Base-by-base conservation (phyloP, 1,140 invertebrate species). In the Aporrectodea caliginosa region DNA sequence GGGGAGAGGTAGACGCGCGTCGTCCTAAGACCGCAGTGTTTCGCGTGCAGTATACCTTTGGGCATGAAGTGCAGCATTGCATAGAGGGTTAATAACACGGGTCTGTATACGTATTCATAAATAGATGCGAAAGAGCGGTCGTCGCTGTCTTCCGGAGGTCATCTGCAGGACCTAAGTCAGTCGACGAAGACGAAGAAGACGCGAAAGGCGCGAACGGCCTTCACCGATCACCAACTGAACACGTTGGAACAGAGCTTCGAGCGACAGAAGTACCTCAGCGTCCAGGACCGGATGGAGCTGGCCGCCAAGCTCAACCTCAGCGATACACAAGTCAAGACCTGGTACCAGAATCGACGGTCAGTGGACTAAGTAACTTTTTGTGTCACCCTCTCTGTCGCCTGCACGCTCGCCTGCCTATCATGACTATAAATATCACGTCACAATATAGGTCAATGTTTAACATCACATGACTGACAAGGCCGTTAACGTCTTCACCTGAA, bases 251-350 rank as follows among this genome's bases (percentile, higher is more conserved):
- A 96, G 88, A 97, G 94, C 79, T 99, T 99, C 89, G 97, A 98
- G 88, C 90, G 95, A 81, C 97, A 98, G 89, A 99, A 99, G 88
- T 99, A 99, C 90, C 92, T 99, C 31, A 97, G 95, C 84, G 98
- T 99, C 2, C 97, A 99, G 86, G 98, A 99, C 87, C 90, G 98
- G 79, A 98, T 99, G 94, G 97, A 99, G 89, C 89, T 99, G 80
- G 97, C 98, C 0, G 94, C 95, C 32, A 96, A 97, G 88, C 91
- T 99, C 43, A 94, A 95, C 80, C 91, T 99, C 30, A 97, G 95
- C 6, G 98, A 99, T 87, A 99, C 97, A 22, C 98, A 99, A 91
- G 97, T 99, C 83, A 99, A 99, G 89, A 99, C 97, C 78, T 99
- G 97, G 97, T 99, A 98, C 88, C 97, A 99, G 89, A 99, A 99